phyloP scores from a whole-genome alignment of 53 echinoderm and acorn worm genomes.

The Stichopus horrens region DNA sequence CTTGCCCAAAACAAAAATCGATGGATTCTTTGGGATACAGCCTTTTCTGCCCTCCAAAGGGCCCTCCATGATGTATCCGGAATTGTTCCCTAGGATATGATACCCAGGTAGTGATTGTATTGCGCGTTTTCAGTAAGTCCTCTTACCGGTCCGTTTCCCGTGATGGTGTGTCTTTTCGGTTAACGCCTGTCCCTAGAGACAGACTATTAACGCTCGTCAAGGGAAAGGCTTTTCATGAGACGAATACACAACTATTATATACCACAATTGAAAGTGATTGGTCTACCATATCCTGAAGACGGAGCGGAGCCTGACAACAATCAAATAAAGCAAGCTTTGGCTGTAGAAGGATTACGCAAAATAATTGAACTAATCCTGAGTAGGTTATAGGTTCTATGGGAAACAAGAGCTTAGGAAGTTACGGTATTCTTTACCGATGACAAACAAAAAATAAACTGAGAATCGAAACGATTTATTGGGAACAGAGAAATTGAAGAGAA shows the following conservation, averaged over 20 bases:
- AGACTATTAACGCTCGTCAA: neutral
- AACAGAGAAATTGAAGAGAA: neutral
- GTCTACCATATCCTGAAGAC: neutral
- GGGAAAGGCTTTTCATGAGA: neutral
- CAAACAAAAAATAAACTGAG: neutral
- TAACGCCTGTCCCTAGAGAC: conserved; percentile 35
- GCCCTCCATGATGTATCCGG: neutral
- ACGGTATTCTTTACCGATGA: neutral
- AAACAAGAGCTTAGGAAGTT: neutral
- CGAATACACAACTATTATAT: neutral
- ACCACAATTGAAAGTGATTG: neutral
- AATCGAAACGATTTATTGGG: neutral
- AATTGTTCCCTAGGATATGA: conserved; percentile 7
- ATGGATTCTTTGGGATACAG: no score
- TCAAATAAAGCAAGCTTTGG: conserved; percentile 5
- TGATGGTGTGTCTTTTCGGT: neutral
- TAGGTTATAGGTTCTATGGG: neutral
- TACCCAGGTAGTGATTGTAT: neutral
- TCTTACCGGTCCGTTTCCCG: neutral
- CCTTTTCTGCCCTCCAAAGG: neutral
- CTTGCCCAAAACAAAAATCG: no score
- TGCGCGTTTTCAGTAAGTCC: neutral
- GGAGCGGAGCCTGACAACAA: conserved; percentile 16
- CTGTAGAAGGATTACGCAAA: neutral
- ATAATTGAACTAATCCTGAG: neutral